Evolutionary conservation across 2,797 vertebrate genomes (phyloP).

Genomic region (Arctocebus calabarensis): DNA sequence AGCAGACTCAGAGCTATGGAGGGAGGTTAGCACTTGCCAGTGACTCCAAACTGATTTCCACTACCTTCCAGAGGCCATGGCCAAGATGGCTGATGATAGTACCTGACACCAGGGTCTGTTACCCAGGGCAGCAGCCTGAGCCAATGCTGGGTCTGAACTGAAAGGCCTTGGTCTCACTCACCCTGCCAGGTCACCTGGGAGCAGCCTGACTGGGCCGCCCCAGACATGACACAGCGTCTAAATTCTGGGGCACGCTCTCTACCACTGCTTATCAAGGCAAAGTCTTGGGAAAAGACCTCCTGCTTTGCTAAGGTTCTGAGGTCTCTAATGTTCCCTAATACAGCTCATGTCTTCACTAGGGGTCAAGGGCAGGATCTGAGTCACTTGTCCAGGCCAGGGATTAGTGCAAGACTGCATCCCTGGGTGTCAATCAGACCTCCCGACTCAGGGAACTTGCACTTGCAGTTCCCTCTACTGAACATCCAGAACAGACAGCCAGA

Average conservation of each 20-base stretch:
- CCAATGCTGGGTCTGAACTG: fast-evolving
- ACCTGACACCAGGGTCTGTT: fast-evolving
- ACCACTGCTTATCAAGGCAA: no score
- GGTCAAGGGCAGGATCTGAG: fast-evolving
- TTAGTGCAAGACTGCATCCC: fast-evolving
- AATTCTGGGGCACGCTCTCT: fast-evolving
- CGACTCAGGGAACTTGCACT: fast-evolving
- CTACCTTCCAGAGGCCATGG: fast-evolving
- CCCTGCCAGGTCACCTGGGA: fast-evolving
- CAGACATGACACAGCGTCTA: fast-evolving
- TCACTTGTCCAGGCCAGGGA: not conserved
- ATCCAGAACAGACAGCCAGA: not conserved
- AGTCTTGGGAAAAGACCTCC: not conserved
- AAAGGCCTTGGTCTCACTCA: not conserved
- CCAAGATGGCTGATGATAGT: fast-evolving
- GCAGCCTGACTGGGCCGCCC: not conserved
- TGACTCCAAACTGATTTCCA: not conserved
- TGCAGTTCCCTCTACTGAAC: not conserved
- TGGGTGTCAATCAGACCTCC: not conserved
- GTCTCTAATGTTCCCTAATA: not conserved
- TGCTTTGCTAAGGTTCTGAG: not conserved
- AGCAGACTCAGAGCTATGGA: fast-evolving
- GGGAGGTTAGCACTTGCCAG: not conserved
- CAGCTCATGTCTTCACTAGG: not conserved
- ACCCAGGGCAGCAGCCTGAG: fast-evolving